Conservation (phyloP, 2,888 invertebrate species). For the Helobdella robusta region DNA sequence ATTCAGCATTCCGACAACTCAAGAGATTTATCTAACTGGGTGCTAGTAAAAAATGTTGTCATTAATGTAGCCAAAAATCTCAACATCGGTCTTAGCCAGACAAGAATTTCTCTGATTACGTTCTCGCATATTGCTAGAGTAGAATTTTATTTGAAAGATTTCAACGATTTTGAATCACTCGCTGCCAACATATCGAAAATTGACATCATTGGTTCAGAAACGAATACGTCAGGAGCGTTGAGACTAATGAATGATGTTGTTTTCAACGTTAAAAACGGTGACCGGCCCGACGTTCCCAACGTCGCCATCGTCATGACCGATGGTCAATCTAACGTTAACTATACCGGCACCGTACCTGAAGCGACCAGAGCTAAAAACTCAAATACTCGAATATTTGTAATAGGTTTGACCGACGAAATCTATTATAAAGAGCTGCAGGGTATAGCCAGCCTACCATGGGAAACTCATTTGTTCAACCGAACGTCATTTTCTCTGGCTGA, state of each 20-base stretch:
- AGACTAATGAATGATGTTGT: constrained; percentile 10
- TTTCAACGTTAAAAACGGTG: constrained; percentile 13
- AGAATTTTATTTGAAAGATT: constrained; percentile 20
- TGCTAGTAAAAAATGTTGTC: constrained; percentile 17
- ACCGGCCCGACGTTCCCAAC: constrained; percentile 22
- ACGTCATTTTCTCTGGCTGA: constrained; percentile 22
- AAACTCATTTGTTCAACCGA: constrained; percentile 24
- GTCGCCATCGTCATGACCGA: constrained; percentile 24
- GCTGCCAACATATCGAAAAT: background rate
- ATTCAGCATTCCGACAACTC: background rate
- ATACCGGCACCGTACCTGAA: constrained; percentile 10
- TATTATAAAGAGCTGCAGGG: constrained; percentile 14
- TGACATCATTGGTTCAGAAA: constrained; percentile 19
- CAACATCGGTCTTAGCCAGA: constrained; percentile 14
- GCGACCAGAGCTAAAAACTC: background rate
- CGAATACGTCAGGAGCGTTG: constrained; percentile 24
- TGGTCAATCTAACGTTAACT: constrained; percentile 21
- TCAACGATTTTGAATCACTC: background rate
- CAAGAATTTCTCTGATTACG: constrained; percentile 20
- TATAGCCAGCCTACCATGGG: constrained; percentile 20
- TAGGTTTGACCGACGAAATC: constrained; percentile 24
- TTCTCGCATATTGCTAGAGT: constrained; percentile 22
- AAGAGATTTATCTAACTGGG: constrained; percentile 13
- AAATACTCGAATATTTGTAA: constrained; percentile 24
- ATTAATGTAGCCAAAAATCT: constrained; percentile 18